A percentile compares a stretch with the other conserved stretches of the same genome.
phyloP scores from a whole-genome alignment of 2,888 invertebrate species.

The Scaptomyza tumidula region DNA sequence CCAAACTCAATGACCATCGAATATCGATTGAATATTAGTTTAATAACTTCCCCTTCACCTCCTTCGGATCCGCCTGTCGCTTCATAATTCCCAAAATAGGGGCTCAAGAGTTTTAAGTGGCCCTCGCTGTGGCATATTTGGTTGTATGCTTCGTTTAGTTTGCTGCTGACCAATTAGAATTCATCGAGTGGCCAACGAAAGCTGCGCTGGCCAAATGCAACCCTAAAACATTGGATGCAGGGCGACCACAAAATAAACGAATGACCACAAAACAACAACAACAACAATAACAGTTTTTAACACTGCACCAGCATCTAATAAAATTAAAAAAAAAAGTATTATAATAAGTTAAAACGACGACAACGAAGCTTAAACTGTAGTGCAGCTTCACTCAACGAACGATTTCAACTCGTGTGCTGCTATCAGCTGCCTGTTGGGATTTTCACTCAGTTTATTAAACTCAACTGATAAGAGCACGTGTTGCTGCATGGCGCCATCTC shows the following conservation, averaged over 20 bases:
- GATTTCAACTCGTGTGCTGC: constrained; percentile 35
- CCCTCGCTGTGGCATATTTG: constrained; percentile 21
- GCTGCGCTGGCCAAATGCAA: constrained; percentile 56
- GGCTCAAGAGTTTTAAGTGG: constrained; percentile 63
- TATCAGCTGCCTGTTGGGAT: constrained; percentile 42
- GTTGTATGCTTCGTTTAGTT: constrained; percentile 18
- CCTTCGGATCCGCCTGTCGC: background rate
- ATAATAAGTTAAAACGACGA: constrained; percentile 13
- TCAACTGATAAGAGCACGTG: constrained; percentile 80
- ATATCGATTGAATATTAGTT: constrained; percentile 40
- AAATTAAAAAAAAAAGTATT: constrained; percentile 50
- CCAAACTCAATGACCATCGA: constrained; percentile 14
- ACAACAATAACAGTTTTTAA: constrained; percentile 29
- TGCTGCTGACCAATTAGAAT: constrained; percentile 71
- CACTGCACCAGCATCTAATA: constrained; percentile 69
- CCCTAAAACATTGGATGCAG: constrained; percentile 46
- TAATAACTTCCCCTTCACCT: background rate
- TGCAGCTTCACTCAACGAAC: constrained; percentile 10
- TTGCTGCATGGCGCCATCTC: constrained; percentile 68
- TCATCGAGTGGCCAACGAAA: constrained; percentile 44
- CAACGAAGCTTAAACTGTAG: constrained; percentile 12
- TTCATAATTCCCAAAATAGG: constrained; percentile 49
- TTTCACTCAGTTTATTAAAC: constrained; percentile 39
- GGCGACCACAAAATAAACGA: constrained; percentile 44
- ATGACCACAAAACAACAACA: constrained; percentile 53